Conservation (phyloP, 1,140 invertebrate genomes). For the Drosophila pachea region DNA sequence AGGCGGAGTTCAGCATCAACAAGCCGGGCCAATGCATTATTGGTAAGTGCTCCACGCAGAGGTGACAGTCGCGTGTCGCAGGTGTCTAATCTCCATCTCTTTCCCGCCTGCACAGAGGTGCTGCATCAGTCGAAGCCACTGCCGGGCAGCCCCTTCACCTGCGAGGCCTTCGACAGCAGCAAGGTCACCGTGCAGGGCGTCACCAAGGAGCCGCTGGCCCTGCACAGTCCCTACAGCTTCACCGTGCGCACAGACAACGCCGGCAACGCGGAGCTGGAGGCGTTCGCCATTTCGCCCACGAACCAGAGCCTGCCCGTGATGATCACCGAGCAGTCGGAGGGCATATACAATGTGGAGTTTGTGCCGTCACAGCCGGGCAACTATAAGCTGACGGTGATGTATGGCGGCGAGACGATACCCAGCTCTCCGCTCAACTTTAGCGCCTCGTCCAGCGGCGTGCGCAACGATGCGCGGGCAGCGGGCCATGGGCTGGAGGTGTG, state of each 20-base stretch:
- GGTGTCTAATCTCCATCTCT: background rate
- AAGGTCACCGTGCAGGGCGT: slow-evolving; percentile 87
- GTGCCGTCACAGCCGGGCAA: slow-evolving; percentile 92
- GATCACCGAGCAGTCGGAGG: slow-evolving; percentile 86
- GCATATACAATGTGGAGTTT: slow-evolving; percentile 89
- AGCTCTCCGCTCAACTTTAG: slow-evolving; percentile 83
- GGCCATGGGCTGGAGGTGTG: slow-evolving; percentile 84
- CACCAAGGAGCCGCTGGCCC: slow-evolving; percentile 87
- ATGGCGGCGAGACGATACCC: slow-evolving; percentile 86
- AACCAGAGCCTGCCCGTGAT: slow-evolving; percentile 91
- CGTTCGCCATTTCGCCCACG: slow-evolving; percentile 92
- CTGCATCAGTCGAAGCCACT: slow-evolving; percentile 94
- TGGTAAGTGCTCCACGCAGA: slow-evolving; percentile 78
- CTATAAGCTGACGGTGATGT: slow-evolving; percentile 92
- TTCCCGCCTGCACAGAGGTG: slow-evolving; percentile 83
- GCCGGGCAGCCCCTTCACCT: slow-evolving; percentile 96
- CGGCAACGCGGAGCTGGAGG: slow-evolving; percentile 93
- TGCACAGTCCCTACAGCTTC: slow-evolving; percentile 91
- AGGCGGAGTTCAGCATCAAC: slow-evolving; percentile 94
- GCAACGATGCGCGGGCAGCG: slow-evolving; percentile 80
- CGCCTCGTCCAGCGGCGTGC: slow-evolving; percentile 74
- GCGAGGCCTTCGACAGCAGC: slow-evolving; percentile 95
- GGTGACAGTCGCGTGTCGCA: background rate
- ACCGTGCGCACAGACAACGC: slow-evolving; percentile 93
- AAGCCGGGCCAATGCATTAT: slow-evolving; percentile 85